Conservation (phyloP, 2,113 vertebrate species). For the Microtus oregoni region DNA sequence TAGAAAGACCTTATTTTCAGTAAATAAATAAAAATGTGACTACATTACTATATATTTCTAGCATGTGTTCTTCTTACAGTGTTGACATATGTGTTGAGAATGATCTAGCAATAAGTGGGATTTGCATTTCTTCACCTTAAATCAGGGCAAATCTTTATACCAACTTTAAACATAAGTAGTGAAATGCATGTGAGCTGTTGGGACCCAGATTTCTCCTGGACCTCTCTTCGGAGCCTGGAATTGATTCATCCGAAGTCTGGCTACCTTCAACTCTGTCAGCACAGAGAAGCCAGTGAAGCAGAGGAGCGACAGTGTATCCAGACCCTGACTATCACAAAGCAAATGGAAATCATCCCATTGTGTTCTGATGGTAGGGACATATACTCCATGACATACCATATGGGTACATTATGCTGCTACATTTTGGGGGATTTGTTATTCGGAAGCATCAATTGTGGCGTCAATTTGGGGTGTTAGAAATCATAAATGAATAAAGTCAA, state of each 20-base stretch:
- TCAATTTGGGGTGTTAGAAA: neutral
- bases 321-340: neutral
- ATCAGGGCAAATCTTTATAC: neutral
- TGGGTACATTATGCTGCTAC: neutral
- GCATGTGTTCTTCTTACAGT: neutral
- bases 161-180: neutral
- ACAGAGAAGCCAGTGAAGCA: neutral
- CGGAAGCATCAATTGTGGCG: neutral
- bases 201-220: neutral
- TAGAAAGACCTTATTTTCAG: neutral
- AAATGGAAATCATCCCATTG: neutral
- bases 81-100: neutral
- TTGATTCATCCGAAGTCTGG: neutral
- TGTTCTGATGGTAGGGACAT: neutral
- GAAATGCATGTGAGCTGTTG: neutral
- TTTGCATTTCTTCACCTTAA: constrained; percentile 1
- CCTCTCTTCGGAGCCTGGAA: neutral
- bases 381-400: neutral
- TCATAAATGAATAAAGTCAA: neutral
- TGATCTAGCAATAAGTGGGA: neutral
- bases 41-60: neutral
- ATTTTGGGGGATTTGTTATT: neutral
- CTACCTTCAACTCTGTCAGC: neutral
- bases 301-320: neutral
- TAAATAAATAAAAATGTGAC: neutral